A percentile compares a stretch with the other conserved stretches of the same genome.
Conservation (phyloP, 2,888 invertebrate species). For the Nomada lathburiana region DNA sequence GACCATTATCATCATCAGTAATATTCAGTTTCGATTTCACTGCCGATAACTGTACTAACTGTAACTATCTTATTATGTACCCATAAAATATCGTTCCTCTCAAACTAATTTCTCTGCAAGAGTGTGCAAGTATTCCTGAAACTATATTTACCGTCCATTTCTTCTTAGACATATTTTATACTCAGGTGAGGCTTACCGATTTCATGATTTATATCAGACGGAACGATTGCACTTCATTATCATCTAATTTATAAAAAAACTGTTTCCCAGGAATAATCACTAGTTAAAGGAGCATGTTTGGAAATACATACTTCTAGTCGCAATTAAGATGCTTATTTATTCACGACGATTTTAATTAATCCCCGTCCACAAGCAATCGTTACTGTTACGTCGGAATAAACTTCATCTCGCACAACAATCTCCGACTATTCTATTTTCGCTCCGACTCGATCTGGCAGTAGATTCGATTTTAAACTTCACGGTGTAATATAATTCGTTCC, state of each 20-base stretch:
- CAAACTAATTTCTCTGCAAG: too few species aligned
- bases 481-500: background rate
- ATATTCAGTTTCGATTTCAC: background rate
- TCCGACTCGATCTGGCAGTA: background rate
- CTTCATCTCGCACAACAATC: background rate
- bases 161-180: background rate
- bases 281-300: background rate
- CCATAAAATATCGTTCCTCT: too few species aligned
- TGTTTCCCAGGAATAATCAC: constrained; percentile 5
- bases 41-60: too few species aligned
- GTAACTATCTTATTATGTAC: background rate
- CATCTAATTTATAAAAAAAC: constrained; percentile 6
- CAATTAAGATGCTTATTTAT: constrained; percentile 22
- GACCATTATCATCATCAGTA: background rate
- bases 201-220: background rate
- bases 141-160: too few species aligned
- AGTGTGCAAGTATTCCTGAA: too few species aligned
- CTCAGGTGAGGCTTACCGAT: background rate
- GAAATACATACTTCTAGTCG: background rate
- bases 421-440: constrained; percentile 10
- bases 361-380: background rate
- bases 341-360: constrained; percentile 19
- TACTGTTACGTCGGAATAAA: background rate
- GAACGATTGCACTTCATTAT: background rate
- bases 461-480: constrained; percentile 15